Percentiles rank a stretch among this genome's conserved stretches.
These are phyloP conservation scores for Heteronetta atricapilla DNA, from an alignment of 2,113 vertebrate species.

Conservation along the genomic window DNA sequence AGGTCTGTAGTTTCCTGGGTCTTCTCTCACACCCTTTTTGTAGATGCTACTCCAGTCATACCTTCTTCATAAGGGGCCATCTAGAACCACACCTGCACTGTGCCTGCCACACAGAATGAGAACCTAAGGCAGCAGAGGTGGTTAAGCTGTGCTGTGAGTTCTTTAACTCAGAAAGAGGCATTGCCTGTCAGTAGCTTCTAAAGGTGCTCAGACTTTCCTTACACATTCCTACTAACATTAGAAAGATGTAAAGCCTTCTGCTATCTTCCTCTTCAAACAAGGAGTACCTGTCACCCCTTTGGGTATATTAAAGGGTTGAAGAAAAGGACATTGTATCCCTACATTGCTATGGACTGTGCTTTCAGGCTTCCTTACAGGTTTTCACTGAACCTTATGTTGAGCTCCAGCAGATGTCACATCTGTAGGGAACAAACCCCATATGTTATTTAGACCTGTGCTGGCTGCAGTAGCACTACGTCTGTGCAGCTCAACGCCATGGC, in stretches of 20 bases:
- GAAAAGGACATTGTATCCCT: neutral
- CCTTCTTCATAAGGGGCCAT: neutral
- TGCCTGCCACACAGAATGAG: neutral
- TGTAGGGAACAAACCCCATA: neutral
- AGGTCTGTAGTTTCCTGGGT: no score
- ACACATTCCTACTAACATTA: no score
- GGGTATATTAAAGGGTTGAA: neutral
- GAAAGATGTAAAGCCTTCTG: neutral
- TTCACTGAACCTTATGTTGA: neutral
- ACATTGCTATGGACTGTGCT: accelerated
- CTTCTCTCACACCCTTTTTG: no score
- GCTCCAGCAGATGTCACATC: neutral
- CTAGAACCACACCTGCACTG: neutral
- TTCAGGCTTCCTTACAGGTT: neutral
- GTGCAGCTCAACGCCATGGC: neutral
- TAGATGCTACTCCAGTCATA: neutral
- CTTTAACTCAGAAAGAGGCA: neutral
- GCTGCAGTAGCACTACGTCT: neutral
- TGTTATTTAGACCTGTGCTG: no score
- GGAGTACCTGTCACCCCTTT: neutral
- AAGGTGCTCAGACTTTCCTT: neutral
- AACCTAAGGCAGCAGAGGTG: accelerated
- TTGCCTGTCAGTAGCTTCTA: neutral
- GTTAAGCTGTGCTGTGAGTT: accelerated
- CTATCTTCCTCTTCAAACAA: neutral